Conservation (phyloP, 2,888 invertebrate genomes). For the Tuberolachnus salignus region DNA sequence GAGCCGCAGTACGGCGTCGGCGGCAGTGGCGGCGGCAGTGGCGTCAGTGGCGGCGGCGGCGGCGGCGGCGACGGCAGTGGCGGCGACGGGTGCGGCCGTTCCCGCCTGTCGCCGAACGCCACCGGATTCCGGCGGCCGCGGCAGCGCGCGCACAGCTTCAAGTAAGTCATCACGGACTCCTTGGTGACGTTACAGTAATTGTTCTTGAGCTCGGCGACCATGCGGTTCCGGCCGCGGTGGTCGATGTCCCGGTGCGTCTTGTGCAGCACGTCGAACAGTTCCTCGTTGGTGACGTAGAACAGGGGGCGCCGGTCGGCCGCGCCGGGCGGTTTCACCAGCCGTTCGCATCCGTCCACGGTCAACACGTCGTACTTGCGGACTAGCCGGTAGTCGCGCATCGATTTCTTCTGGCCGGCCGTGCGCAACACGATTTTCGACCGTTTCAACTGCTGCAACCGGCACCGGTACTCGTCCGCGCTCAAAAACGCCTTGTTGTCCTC, state of each 20-base stretch:
- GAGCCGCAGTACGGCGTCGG: fast-evolving
- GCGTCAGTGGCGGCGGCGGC: no score
- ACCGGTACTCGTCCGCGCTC: not conserved
- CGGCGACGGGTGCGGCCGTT: not conserved
- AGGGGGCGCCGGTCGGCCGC: no score
- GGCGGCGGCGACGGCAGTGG: not conserved
- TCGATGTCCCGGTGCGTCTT: not conserved
- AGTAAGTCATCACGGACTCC: slow-evolving; percentile 14
- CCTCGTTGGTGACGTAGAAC: slow-evolving; percentile 1
- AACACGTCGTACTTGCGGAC: not conserved
- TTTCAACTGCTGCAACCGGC: not conserved
- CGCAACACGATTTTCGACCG: not conserved
- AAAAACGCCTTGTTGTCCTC: not conserved
- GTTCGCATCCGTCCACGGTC: not conserved
- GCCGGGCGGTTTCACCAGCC: not conserved
- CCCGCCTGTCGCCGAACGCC: not conserved
- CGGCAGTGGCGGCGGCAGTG: not conserved
- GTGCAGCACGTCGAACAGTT: slow-evolving; percentile 22
- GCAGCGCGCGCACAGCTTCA: slow-evolving; percentile 51
- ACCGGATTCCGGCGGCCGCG: not conserved
- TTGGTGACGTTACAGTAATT: slow-evolving; percentile 36
- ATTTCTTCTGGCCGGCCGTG: no score
- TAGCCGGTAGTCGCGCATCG: not conserved
- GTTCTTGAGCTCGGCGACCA: not conserved
- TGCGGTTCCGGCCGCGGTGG: slow-evolving; percentile 1